Base-by-base conservation (phyloP, 2,888 invertebrate species). In the Eristalis tenax region DNA sequence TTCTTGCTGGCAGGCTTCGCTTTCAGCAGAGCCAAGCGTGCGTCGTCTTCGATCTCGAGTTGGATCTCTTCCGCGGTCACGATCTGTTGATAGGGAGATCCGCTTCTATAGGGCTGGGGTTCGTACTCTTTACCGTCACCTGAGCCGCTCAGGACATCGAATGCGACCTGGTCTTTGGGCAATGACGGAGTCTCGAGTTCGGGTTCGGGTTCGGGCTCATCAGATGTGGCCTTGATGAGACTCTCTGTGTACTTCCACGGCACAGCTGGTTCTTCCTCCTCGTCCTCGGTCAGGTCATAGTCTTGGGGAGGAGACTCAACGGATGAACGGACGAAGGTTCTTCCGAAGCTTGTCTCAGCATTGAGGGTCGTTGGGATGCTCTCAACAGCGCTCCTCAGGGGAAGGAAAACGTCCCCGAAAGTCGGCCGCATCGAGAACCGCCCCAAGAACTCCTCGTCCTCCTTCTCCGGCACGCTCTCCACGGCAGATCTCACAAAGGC, bases 371-470 rank as follows among this genome's bases (percentile, higher is more conserved):
- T 90, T 10, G 96, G 96, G 79, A 96, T 93, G 90, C 95, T 96
- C 93, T 97, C 97, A 2, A 97, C 96, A 1, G 97, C 97, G 66
- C 95, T 94, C 82, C 97, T 94, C 81, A 97, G 93, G 0, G 97
- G 97, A 69, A 95, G 91, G 82, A 92, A 92, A 2, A 90, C 84
- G 5, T 93, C 92, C 0, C 93, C 93, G 80, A 91, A 92, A 2
- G 90, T 89, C 18, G 92, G 90, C 5, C 90, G 90, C 15, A 90
- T 35, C 5, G 91, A 91, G 59, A 89, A 90, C 40, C 91, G 90
- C 70, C 90, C 90, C 4, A 90, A 79, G 10, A 80, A 56, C 32
- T 89, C 88, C n/a, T 90, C 88, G 26, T 89, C 84, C n/a, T 89
- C 84, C 22, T 88, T 71, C 59, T 84, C 70, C 0, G 92, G 92